phyloP scores from a whole-genome alignment of 2,888 invertebrate genomes.

The Horisme vitalbata region DNA sequence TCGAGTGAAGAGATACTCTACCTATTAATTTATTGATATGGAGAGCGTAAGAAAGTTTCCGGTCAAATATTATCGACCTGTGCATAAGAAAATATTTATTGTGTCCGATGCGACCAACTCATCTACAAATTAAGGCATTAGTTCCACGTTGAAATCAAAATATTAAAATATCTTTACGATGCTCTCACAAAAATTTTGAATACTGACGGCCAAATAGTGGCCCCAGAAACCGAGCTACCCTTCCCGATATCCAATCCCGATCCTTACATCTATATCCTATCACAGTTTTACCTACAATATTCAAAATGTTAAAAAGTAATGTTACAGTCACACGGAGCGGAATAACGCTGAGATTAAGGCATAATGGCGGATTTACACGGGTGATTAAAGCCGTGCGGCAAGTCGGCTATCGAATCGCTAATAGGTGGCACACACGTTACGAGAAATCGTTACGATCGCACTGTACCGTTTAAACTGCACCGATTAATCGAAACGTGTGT shows the following conservation, averaged over 20 bases:
- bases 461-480: no score
- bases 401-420: no score
- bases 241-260: slow-evolving; percentile 10
- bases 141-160: slow-evolving; percentile 12
- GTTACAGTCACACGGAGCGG: slow-evolving; percentile 2
- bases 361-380: no score
- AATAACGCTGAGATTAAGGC: neutral
- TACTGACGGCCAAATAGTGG: slow-evolving; percentile 12
- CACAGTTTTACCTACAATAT: slow-evolving; percentile 40
- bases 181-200: slow-evolving; percentile 17
- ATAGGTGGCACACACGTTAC: no score
- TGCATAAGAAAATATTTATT: no score
- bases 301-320: neutral
- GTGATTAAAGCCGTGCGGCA: no score
- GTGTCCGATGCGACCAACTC: neutral
- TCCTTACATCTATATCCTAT: slow-evolving; percentile 39
- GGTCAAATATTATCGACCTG: no score
- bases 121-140: slow-evolving; percentile 1
- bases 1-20: no score
- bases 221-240: slow-evolving; percentile 7
- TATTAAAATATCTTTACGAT: slow-evolving; percentile 26
- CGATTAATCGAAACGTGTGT: no score
- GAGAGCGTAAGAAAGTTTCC: no score
- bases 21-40: no score
- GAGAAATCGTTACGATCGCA: no score